phyloP scores from a whole-genome alignment of 2,888 invertebrate genomes.

The Gortyna flavago region DNA sequence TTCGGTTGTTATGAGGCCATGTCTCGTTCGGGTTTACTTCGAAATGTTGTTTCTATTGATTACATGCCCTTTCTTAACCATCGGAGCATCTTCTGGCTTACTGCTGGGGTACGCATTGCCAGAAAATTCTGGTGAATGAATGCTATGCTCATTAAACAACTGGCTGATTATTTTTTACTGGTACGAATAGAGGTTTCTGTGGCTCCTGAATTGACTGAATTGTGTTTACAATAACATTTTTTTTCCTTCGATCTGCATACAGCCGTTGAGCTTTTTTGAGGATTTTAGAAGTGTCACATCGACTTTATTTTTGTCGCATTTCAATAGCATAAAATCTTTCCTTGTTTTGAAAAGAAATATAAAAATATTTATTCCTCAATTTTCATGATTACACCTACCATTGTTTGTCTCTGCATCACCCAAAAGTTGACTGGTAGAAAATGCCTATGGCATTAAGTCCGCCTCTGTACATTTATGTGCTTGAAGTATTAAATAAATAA shows the following conservation, averaged over 20 bases:
- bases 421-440: too few relatives aligned
- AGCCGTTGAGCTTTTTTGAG: not conserved
- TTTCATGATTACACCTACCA: too few relatives aligned
- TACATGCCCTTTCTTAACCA: slow-evolving; percentile 23
- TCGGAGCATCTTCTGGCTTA: slow-evolving; percentile 1
- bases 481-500: too few relatives aligned
- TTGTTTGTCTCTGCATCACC: too few relatives aligned
- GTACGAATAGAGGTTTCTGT: not conserved
- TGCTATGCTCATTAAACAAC: slow-evolving; percentile 9
- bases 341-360: not conserved
- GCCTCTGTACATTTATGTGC: too few relatives aligned
- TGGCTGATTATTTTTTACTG: not conserved
- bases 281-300: not conserved
- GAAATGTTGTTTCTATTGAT: slow-evolving; percentile 40
- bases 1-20: slow-evolving; percentile 32
- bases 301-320: not conserved
- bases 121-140: slow-evolving; percentile 9
- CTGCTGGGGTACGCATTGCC: not conserved
- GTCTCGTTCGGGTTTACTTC: slow-evolving; percentile 23
- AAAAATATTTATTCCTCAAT: too few relatives aligned
- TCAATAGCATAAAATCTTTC: not conserved
- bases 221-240: not conserved
- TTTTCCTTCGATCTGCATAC: not conserved
- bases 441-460: too few relatives aligned
- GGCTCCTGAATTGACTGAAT: not conserved